phyloP scores from a whole-genome alignment of 1,140 invertebrate genomes.

The Euura saliciscinereae region DNA sequence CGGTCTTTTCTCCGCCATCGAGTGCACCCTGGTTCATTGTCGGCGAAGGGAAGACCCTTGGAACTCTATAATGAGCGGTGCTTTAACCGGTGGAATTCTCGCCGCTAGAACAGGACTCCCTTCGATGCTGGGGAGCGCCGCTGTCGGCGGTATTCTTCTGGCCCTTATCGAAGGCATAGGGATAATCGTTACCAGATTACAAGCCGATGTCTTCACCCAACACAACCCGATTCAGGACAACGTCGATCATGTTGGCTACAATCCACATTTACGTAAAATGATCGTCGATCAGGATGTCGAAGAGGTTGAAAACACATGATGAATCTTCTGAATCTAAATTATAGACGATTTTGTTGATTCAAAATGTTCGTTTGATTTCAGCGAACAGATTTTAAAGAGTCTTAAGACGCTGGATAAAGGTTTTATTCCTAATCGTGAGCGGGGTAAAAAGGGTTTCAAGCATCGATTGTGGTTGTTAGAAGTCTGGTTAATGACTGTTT shows the following conservation, averaged over 20 bases:
- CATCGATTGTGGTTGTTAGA: slow-evolving; percentile 25
- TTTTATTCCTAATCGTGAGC: neutral
- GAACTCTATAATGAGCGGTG: slow-evolving; percentile 32
- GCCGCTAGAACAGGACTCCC: slow-evolving; percentile 29
- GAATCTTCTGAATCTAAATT: too few relatives aligned
- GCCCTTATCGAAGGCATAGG: slow-evolving; percentile 23
- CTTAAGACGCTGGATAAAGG: too few relatives aligned
- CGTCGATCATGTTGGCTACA: too few relatives aligned
- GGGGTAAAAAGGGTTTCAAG: neutral
- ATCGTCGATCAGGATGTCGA: too few relatives aligned
- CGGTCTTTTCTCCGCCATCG: slow-evolving; percentile 31
- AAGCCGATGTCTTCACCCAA: slow-evolving; percentile 27
- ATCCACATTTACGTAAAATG: too few relatives aligned
- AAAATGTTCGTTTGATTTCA: too few relatives aligned
- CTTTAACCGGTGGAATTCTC: slow-evolving; percentile 27
- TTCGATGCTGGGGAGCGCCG: slow-evolving; percentile 23
- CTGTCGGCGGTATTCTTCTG: slow-evolving; percentile 25
- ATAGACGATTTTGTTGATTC: too few relatives aligned
- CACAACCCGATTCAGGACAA: slow-evolving; percentile 8
- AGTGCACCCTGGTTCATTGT: slow-evolving; percentile 27
- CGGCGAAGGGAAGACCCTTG: slow-evolving; percentile 28
- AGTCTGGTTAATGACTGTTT: slow-evolving; percentile 46
- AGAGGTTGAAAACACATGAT: too few relatives aligned
- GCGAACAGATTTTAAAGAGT: too few relatives aligned
- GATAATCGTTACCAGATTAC: slow-evolving; percentile 27